Base-by-base conservation (phyloP, 2,113 vertebrate species). In the Sterrhoptilus dennistouni region DNA sequence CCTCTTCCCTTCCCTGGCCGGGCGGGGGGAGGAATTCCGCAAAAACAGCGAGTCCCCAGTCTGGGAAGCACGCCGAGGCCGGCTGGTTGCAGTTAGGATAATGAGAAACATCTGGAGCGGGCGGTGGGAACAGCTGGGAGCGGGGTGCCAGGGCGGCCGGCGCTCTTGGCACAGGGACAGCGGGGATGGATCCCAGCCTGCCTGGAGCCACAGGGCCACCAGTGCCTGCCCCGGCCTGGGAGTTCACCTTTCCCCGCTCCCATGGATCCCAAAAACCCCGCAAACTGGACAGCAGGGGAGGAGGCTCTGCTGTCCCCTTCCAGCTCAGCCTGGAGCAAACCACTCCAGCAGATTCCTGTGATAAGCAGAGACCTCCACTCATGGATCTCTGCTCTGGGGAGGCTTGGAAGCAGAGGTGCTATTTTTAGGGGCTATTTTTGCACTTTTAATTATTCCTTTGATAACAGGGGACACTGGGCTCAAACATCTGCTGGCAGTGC, bases 81-180 rank as follows among this genome's bases (percentile, higher is more conserved):
- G 88, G 94, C 96, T 96, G 97, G 91, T 78, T 45, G 47, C 94
- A 74, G 86, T 95, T 63, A 89, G 82, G 36, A 15, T 89, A 95
- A 97, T 83, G 90, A 80, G 87, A 94, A 98, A 97, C 98, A 98
- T 97, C 98, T 98, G 98, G 97, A 91, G 57, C 65, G 50, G 19
- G 15, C 3, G 74, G 90, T 97, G 96, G 90, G 94, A 97, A 96
- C 97, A 97, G 95, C 97, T 98, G 97, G 97, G 91, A 95, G 65
- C 63, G 0, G 59, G 93, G 78, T 95, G 95, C 95, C 86, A 82
- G 87, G 80, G 79, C 33, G 7, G 83, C 91, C 18, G 20, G 78
- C 57, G 6, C 17, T 5, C 66, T 19, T 83, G 95, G 95, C 89
- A 31, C 11, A 0, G 31, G 82, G 86, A 92, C 89, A 92, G 64